Evolutionary conservation across 2,113 vertebrate species (phyloP), one percentile per base, ranked within the genome.

Genomic region (Gymnarchus niloticus): DNA sequence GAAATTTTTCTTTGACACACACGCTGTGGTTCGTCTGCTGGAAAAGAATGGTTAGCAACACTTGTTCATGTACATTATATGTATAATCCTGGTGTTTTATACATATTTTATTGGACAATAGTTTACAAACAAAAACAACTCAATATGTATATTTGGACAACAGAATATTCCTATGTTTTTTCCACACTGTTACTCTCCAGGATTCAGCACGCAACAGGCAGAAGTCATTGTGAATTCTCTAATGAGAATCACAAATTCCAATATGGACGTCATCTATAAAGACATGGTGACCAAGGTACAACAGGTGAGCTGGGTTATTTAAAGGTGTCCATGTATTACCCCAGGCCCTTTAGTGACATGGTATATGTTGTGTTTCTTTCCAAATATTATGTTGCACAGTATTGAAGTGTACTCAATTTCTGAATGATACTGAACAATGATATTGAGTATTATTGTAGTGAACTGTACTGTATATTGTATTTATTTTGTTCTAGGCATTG

Each of bases 241-340:
- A 89, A 89, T 97, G 90, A 97, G 93, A 92, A 98, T 95, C 89
- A 95, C 94, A 1, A 94, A 94, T 73, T 93, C 93, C 86, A 98
- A 97, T 91, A 95, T 98, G 96, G 95, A 97, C 1, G 56, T 96
- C 28, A 88, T 98, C 89, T 97, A 97, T 82, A 91, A 91, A 80
- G 97, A 99, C 88, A 99, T 99, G 97, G 95, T 98, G 69, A 98
- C 96, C 90, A 99, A 99, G 93, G 93, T 94, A 80, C 96, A 99
- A 87, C 98, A 99, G 96, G 98, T 99, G 86, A 94, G 90, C 25
- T 56, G 49, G 51, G 14, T 1, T 37, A 3, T 14, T 77, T 83
- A 78, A 33, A 83, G 82, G 17, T 8, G 33, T 48, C 19, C 82
- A 83, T 25, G 52, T 57, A 33, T n/a, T 69, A 37, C 61, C 61